These are phyloP conservation scores for Eustalomyia histrio DNA, from an alignment of 2,888 invertebrate genomes.

Conservation along the genomic window DNA sequence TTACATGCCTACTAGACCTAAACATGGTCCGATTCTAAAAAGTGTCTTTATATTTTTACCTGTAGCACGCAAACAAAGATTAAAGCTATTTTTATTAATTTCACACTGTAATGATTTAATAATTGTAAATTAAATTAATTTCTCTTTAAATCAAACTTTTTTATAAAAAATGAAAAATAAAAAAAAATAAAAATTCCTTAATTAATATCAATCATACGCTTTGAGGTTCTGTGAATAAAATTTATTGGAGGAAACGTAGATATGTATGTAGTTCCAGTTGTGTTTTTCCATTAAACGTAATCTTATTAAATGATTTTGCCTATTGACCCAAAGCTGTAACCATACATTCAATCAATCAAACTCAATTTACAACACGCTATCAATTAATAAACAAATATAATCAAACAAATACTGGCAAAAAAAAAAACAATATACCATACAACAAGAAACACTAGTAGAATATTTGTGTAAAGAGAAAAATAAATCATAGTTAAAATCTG, in stretches of 20 bases:
- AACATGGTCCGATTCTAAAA: too few relatives aligned
- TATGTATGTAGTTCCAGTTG: not conserved
- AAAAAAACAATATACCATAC: not conserved
- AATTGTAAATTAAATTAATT: not conserved
- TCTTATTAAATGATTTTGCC: constrained; percentile 59
- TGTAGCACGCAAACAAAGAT: too few relatives aligned
- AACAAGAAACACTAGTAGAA: constrained; percentile 9
- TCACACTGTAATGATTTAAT: too few relatives aligned
- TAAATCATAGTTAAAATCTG: constrained; percentile 17
- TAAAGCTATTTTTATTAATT: too few relatives aligned
- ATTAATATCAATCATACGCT: not conserved
- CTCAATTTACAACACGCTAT: constrained; percentile 65
- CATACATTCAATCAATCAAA: constrained; percentile 64
- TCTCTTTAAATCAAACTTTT: not conserved
- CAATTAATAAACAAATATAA: constrained; percentile 61
- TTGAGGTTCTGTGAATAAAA: not conserved
- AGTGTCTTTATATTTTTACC: too few relatives aligned
- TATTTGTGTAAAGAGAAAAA: constrained; percentile 14
- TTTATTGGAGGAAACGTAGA: not conserved
- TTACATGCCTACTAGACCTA: too few relatives aligned
- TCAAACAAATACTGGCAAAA: constrained; percentile 25
- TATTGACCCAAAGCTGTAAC: constrained; percentile 62
- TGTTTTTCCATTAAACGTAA: constrained; percentile 49
- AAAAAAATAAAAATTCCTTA: constrained; percentile 8
- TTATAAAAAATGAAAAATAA: too few relatives aligned